Conservation (phyloP, 2,888 invertebrate species). For the Oxytorus armatus region DNA sequence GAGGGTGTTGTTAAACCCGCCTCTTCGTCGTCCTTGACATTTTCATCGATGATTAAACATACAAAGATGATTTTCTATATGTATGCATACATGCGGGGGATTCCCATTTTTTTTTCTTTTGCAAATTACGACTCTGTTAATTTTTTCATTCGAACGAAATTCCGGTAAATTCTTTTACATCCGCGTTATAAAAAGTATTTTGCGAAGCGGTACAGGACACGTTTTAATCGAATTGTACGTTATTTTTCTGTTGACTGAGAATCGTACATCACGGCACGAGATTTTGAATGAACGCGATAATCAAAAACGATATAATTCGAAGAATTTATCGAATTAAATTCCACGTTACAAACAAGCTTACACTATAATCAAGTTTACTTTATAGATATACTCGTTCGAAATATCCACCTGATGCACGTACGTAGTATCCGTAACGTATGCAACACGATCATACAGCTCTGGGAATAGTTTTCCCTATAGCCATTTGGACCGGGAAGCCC, state of each 20-base stretch:
- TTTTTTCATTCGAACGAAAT: no score
- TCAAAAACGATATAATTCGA: background rate
- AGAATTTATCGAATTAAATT: constrained; percentile 2
- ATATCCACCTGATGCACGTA: constrained; percentile 65
- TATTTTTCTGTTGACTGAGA: no score
- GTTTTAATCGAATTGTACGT: no score
- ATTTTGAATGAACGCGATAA: constrained; percentile 14
- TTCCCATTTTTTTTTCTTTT: no score
- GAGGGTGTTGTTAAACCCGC: constrained; percentile 58
- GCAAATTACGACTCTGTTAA: no score
- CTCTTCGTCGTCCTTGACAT: constrained; percentile 58
- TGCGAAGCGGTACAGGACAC: no score
- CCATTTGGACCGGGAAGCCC: constrained; percentile 3
- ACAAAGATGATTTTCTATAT: constrained; percentile 1
- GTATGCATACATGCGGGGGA: no score
- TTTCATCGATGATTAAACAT: constrained; percentile 54
- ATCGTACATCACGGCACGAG: background rate
- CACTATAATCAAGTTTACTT: no score
- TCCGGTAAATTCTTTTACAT: no score
- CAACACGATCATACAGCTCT: constrained; percentile 42
- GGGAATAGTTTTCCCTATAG: constrained; percentile 61
- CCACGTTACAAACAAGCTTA: background rate
- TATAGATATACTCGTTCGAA: background rate
- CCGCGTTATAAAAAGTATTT: no score
- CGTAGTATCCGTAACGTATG: background rate